Conservation (phyloP, 1,140 invertebrate species). For the Plectus sambesii region DNA sequence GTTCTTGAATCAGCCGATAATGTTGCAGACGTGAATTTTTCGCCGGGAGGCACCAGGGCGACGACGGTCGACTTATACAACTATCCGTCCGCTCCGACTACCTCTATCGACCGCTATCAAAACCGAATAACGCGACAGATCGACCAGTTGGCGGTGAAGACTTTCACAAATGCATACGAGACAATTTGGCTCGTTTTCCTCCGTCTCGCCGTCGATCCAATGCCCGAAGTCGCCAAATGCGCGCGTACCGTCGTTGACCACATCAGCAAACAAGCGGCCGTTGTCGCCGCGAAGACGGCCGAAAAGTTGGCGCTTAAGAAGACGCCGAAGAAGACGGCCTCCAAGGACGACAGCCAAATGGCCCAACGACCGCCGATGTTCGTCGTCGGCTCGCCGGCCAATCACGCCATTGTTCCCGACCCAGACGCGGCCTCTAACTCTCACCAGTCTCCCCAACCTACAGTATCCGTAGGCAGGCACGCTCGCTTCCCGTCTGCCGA, state of each 20-base stretch:
- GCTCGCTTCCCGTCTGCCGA: background rate
- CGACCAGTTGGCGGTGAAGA: constrained; percentile 29
- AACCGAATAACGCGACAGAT: constrained; percentile 22
- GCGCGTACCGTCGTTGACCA: constrained; percentile 27
- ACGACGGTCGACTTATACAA: no score
- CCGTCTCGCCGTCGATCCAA: constrained; percentile 33
- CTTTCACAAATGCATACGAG: constrained; percentile 37
- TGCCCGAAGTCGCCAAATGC: constrained; percentile 28
- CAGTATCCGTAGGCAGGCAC: constrained; percentile 8
- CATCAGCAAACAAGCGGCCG: background rate
- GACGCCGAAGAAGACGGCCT: constrained; percentile 10
- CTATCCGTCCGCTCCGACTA: no score
- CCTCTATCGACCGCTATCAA: no score
- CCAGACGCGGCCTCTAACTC: no score
- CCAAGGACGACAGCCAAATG: constrained; percentile 2
- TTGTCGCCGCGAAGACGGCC: background rate
- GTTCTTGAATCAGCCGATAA: no score
- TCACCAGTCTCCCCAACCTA: no score
- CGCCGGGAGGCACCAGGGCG: no score
- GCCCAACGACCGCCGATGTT: constrained; percentile 10
- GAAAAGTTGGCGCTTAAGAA: constrained; percentile 11
- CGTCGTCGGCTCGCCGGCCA: no score
- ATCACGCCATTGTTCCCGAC: no score
- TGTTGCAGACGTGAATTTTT: no score
- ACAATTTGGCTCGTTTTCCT: constrained; percentile 41